phyloP scores from a whole-genome alignment of 2,113 vertebrate species.

The Anolis carolinensis region DNA sequence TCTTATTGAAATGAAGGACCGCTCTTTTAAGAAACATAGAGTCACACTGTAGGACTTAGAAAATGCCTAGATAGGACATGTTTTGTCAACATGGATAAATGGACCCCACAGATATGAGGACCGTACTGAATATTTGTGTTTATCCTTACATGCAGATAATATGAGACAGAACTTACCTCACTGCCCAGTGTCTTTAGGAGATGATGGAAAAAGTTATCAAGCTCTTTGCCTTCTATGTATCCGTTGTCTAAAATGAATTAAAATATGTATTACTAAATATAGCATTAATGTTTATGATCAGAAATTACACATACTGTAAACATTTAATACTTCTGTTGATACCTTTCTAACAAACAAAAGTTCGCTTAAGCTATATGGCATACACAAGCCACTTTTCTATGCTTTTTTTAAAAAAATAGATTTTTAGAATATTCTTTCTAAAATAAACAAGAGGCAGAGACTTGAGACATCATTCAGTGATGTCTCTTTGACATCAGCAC shows the following conservation, averaged over 20 bases:
- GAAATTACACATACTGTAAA: background rate
- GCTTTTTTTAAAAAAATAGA: background rate
- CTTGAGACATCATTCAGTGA: background rate
- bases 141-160: background rate
- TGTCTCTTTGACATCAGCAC: background rate
- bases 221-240: slow-evolving; percentile 92
- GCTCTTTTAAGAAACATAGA: too few species aligned
- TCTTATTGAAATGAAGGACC: too few species aligned
- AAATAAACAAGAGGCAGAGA: background rate
- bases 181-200: slow-evolving; percentile 81
- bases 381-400: too few species aligned
- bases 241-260: slow-evolving; percentile 86
- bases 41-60: too few species aligned
- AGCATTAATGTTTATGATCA: background rate
- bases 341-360: background rate
- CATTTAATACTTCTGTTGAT: background rate
- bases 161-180: slow-evolving; percentile 71
- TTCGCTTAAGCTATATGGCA: background rate
- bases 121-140: background rate
- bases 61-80: too few species aligned
- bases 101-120: too few species aligned
- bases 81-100: too few species aligned
- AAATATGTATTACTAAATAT: background rate
- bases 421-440: background rate
- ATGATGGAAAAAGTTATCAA: slow-evolving; percentile 90